Evolutionary conservation across 2,888 invertebrate species (phyloP).

Genomic region (Apamea monoglypha): DNA sequence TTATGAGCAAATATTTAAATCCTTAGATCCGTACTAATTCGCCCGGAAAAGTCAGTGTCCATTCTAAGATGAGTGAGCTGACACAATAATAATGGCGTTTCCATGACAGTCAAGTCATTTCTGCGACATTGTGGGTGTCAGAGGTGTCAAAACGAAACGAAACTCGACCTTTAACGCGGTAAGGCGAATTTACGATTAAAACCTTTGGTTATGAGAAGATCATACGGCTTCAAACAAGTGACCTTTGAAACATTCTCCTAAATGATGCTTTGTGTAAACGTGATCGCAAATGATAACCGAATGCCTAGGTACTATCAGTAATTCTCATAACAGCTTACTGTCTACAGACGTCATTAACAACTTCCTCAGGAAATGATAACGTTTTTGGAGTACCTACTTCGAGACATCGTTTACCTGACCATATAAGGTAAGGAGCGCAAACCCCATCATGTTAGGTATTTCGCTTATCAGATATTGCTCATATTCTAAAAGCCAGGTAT

Average conservation of each 20-base stretch:
- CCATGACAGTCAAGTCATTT: neutral
- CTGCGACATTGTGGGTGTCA: neutral
- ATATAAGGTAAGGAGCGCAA: slow-evolving; percentile 44
- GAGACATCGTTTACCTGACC: slow-evolving; percentile 23
- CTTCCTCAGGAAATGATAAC: slow-evolving; percentile 48
- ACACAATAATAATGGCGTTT: neutral
- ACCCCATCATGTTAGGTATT: neutral
- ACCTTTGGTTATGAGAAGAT: neutral
- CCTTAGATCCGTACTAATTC: neutral
- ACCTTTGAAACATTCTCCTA: neutral
- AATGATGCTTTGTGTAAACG: neutral
- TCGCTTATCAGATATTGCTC: slow-evolving; percentile 49
- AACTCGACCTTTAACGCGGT: neutral
- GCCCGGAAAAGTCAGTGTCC: neutral
- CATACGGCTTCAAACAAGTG: neutral
- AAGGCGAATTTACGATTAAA: neutral
- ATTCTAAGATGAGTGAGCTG: neutral
- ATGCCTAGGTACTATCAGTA: slow-evolving; percentile 10
- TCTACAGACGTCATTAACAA: slow-evolving; percentile 33
- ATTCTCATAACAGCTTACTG: neutral
- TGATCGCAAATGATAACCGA: slow-evolving; percentile 4
- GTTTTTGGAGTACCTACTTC: slow-evolving; percentile 22
- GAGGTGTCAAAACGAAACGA: neutral
- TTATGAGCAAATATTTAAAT: neutral
- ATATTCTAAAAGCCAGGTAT: slow-evolving; percentile 28